phyloP scores from a whole-genome alignment of 2,797 vertebrate species.

The Cryptoprocta ferox region DNA sequence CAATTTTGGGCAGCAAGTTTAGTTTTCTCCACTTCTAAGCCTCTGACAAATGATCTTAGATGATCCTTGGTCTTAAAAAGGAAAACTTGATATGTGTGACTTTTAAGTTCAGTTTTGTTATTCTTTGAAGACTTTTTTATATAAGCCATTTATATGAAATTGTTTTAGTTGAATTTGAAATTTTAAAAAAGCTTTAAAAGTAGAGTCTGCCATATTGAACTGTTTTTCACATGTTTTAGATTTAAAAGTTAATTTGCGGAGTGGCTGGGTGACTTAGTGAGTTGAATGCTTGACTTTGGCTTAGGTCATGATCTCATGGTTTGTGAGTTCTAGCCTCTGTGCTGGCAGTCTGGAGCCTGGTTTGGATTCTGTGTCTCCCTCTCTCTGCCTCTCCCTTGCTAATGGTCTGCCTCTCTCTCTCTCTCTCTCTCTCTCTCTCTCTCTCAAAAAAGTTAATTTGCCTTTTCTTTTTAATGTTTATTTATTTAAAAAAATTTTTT shows the following conservation, averaged over 20 bases:
- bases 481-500: too few relatives aligned
- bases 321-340: too few relatives aligned
- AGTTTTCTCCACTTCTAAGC: conserved; percentile 74
- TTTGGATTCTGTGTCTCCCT: too few relatives aligned
- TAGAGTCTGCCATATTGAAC: conserved; percentile 33
- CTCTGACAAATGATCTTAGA: conserved; percentile 64
- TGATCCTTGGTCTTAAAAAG: conserved; percentile 61
- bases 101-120: conserved; percentile 49
- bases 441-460: too few relatives aligned
- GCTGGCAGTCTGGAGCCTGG: too few relatives aligned
- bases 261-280: too few relatives aligned
- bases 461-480: too few relatives aligned
- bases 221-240: conserved; percentile 56
- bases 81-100: conserved; percentile 10
- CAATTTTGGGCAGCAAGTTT: conserved; percentile 74
- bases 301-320: too few relatives aligned
- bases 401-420: too few relatives aligned
- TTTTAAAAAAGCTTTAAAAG: conserved; percentile 46
- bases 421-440: too few relatives aligned
- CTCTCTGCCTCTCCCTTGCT: too few relatives aligned
- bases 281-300: too few relatives aligned
- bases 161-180: conserved; percentile 63
- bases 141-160: conserved; percentile 51
- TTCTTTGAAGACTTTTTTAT: conserved; percentile 8
- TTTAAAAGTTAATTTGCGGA: conserved; percentile 39